Percentiles rank a stretch among this genome's conserved stretches.
Evolutionary conservation across 2,888 invertebrate species (phyloP).

Genomic region (Mythimna lalbum): DNA sequence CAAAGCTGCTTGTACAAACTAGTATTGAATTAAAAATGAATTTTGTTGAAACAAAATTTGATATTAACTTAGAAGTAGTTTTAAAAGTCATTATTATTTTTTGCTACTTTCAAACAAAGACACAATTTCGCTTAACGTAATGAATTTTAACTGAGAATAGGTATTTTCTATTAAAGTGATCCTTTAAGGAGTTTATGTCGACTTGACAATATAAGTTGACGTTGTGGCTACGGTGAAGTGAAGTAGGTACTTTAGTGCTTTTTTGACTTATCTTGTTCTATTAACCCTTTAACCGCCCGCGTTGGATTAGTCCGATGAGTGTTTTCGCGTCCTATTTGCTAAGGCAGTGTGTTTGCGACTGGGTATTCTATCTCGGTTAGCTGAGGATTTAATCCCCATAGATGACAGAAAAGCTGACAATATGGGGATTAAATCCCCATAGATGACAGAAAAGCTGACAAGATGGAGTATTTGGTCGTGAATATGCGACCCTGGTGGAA

Average conservation of each 20-base stretch:
- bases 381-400: too few species aligned
- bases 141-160: conserved; percentile 22
- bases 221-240: conserved; percentile 9
- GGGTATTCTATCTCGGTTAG: too few species aligned
- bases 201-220: conserved; percentile 50
- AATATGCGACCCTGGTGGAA: too few species aligned
- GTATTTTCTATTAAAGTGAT: conserved; percentile 42
- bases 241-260: conserved; percentile 29
- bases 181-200: conserved; percentile 21
- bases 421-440: too few species aligned
- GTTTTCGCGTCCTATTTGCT: too few species aligned
- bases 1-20: too few species aligned
- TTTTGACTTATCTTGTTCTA: conserved; percentile 18
- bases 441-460: too few species aligned
- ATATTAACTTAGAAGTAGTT: conserved; percentile 38
- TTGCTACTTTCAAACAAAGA: conserved; percentile 28
- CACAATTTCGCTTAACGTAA: conserved; percentile 20
- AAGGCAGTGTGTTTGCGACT: too few species aligned
- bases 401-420: too few species aligned
- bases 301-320: too few species aligned
- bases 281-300: too few species aligned
- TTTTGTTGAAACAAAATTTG: conserved; percentile 19
- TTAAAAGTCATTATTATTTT: conserved; percentile 35
- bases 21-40: conserved; percentile 11
- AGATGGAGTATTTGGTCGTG: too few species aligned